These are phyloP conservation scores for Sarotherodon lohbergeri DNA, from an alignment of 2,113 vertebrate genomes.

Conservation along the genomic window DNA sequence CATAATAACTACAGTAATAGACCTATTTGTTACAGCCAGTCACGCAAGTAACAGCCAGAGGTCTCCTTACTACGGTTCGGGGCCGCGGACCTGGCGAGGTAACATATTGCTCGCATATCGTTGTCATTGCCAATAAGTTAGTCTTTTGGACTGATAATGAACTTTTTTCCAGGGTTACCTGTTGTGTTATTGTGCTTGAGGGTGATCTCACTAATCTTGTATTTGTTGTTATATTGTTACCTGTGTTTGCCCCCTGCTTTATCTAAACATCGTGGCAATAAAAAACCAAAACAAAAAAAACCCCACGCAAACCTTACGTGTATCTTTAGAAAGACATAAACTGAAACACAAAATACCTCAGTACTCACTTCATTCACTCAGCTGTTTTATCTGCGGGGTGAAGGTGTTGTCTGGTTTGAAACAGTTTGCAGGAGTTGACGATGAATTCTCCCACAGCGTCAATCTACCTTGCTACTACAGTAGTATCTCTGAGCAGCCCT, in stretches of 20 bases:
- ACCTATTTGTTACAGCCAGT: neutral
- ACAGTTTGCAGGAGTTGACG: constrained; percentile 10
- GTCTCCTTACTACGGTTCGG: neutral
- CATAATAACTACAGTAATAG: neutral
- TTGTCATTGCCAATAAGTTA: neutral
- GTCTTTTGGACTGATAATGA: neutral
- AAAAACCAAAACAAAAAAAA: neutral
- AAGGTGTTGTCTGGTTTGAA: neutral
- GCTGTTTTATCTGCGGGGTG: neutral
- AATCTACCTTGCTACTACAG: constrained; percentile 70
- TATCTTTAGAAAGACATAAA: neutral
- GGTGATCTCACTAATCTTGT: neutral
- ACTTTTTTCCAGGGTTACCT: neutral
- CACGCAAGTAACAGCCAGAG: neutral
- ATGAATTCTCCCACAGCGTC: constrained; percentile 63
- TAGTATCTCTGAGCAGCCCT: neutral
- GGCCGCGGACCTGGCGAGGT: neutral
- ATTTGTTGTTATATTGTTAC: neutral
- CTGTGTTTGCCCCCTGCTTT: neutral
- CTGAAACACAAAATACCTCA: neutral
- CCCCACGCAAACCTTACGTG: neutral
- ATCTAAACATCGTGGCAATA: neutral
- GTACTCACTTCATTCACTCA: neutral
- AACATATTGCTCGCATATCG: neutral
- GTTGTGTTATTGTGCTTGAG: neutral